A percentile compares a stretch with the other conserved stretches of the same genome.
Evolutionary conservation across 2,888 invertebrate genomes (phyloP).

Genomic region (Ischnura elegans): DNA sequence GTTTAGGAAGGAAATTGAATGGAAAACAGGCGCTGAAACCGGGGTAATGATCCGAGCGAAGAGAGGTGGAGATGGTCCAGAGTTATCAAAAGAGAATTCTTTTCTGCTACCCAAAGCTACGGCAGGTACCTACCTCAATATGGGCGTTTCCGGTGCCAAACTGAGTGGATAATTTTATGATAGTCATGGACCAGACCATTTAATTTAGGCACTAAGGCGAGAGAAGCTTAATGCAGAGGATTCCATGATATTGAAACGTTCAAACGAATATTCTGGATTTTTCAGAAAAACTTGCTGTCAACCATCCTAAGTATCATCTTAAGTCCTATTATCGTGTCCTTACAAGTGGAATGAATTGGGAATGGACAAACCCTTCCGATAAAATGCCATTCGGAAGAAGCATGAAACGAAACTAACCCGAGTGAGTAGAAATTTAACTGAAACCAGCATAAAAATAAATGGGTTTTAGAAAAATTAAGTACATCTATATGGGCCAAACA

Average conservation of each 20-base stretch:
- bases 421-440: no score
- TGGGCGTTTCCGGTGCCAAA: background rate
- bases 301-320: background rate
- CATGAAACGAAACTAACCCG: no score
- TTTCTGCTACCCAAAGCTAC: background rate
- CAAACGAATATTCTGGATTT: background rate
- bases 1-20: slow-evolving; percentile 49
- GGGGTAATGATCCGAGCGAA: slow-evolving; percentile 14
- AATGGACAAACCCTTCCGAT: no score
- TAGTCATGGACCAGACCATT: background rate
- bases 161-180: slow-evolving; percentile 29
- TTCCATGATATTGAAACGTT: background rate
- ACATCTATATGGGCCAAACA: no score
- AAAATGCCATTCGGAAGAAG: no score
- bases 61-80: background rate
- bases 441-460: no score
- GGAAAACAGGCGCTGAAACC: slow-evolving; percentile 60
- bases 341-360: background rate
- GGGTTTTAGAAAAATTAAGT: no score
- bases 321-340: background rate
- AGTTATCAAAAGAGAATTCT: background rate
- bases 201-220: background rate
- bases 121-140: slow-evolving; percentile 17
- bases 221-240: background rate
- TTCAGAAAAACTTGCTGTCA: background rate